Evolutionary conservation across 2,888 invertebrate species (phyloP).

Genomic region (Subacronicta megacephala): DNA sequence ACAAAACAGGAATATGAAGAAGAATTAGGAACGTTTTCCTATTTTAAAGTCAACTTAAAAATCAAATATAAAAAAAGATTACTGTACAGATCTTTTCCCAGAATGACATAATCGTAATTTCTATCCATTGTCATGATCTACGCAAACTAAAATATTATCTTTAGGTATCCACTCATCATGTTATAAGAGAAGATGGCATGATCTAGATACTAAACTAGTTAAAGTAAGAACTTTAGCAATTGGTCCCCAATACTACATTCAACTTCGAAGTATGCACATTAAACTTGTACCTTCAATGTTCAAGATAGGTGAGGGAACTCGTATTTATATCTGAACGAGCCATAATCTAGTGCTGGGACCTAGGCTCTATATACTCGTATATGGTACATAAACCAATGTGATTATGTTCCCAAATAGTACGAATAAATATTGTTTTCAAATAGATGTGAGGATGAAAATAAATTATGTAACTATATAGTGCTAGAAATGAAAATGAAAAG

Average conservation of each 20-base stretch:
- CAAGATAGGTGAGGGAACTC: conserved; percentile 4
- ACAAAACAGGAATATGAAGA: too few relatives aligned
- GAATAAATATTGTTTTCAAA: too few relatives aligned
- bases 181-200: conserved; percentile 7
- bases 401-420: too few relatives aligned
- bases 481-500: conserved; percentile 12
- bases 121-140: neutral
- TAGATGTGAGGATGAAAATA: too few relatives aligned
- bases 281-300: conserved; percentile 18
- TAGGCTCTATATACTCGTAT: neutral
- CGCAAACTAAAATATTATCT: neutral
- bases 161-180: neutral
- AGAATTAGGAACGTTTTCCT: too few relatives aligned
- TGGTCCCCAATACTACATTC: conserved; percentile 4
- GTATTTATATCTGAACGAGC: neutral
- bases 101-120: too few relatives aligned
- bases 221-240: conserved; percentile 23
- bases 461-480: too few relatives aligned
- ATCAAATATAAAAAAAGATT: too few relatives aligned
- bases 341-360: neutral
- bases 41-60: too few relatives aligned
- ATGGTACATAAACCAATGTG: conserved; percentile 1
- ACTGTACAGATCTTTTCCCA: too few relatives aligned
- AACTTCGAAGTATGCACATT: conserved; percentile 33
- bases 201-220: conserved; percentile 29